Conservation (phyloP, 2,797 vertebrate genomes). For the Chaenodraco wilsoni region DNA sequence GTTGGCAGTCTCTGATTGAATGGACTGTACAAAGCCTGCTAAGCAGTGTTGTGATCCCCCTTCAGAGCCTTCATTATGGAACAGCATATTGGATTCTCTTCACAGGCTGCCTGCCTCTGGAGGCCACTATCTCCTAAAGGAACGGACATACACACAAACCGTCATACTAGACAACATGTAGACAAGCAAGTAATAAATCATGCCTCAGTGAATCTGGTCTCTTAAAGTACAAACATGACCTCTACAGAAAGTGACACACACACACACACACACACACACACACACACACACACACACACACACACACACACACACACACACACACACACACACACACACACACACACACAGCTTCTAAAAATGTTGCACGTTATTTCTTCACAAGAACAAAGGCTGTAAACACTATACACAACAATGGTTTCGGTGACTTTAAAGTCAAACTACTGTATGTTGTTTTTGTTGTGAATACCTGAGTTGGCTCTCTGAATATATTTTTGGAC, state of each 20-base stretch:
- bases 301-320: background rate
- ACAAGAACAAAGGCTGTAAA: background rate
- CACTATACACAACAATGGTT: background rate
- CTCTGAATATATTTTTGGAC: no score
- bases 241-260: conserved; percentile 12
- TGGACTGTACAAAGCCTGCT: conserved; percentile 78
- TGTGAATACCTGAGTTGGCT: no score
- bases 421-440: background rate
- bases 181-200: conserved; percentile 36
- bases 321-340: background rate
- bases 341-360: background rate
- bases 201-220: conserved; percentile 32
- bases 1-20: conserved; percentile 78
- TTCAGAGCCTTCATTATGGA: conserved; percentile 83
- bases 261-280: background rate
- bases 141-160: conserved; percentile 42
- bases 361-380: no score
- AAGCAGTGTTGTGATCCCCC: conserved; percentile 76
- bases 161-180: conserved; percentile 22
- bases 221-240: conserved; percentile 5
- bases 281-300: background rate
- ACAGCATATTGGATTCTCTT: conserved; percentile 81
- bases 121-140: conserved; percentile 50
- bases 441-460: background rate
- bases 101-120: conserved; percentile 62